Evolutionary conservation across 2,113 vertebrate species (phyloP).

Genomic region (Ptilorrhoa leucosticta): DNA sequence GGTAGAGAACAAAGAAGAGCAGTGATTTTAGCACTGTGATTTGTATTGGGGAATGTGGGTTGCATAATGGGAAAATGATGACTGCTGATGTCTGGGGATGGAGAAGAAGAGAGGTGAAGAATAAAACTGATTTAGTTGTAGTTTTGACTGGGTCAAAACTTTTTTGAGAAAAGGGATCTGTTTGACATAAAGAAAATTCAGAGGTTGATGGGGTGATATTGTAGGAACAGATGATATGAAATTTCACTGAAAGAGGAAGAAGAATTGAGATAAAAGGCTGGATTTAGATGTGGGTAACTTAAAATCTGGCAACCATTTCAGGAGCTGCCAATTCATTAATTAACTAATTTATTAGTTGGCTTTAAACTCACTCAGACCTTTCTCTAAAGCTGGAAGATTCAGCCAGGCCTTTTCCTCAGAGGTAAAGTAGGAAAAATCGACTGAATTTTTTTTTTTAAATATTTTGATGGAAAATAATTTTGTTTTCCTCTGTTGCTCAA

Average conservation of each 20-base stretch:
- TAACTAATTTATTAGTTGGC: not conserved
- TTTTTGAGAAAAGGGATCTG: not conserved
- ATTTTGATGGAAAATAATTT: not conserved
- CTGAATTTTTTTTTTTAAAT: not conserved
- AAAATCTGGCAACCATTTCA: not conserved
- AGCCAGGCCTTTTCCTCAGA: not conserved
- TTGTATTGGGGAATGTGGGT: not conserved
- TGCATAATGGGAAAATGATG: not conserved
- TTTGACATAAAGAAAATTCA: not conserved
- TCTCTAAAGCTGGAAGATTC: not conserved
- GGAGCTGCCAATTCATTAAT: conserved; percentile 9
- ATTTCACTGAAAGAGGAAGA: not conserved
- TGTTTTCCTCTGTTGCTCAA: not conserved
- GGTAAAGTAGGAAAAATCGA: not conserved
- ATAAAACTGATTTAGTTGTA: not conserved
- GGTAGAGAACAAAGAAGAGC: not conserved
- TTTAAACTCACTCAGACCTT: conserved; percentile 2
- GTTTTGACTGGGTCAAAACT: not conserved
- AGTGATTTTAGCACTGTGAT: not conserved
- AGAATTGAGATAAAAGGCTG: not conserved
- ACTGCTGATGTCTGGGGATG: not conserved
- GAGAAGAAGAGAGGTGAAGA: not conserved
- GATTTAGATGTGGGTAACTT: not conserved
- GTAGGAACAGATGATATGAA: not conserved
- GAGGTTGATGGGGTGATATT: not conserved